Conservation (phyloP, 2,797 vertebrate species). For the Enteromius thamalakanensis region DNA sequence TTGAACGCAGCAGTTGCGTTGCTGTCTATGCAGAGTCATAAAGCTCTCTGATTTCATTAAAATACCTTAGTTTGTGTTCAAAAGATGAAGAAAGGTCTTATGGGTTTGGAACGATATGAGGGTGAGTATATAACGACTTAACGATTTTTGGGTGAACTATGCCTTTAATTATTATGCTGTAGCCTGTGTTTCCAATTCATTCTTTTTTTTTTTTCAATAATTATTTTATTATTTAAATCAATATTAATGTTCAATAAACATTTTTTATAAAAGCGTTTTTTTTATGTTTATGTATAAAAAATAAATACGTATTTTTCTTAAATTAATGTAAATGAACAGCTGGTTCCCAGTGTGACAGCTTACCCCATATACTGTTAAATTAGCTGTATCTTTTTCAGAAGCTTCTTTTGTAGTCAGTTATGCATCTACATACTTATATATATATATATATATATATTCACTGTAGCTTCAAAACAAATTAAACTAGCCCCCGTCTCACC, state of each 20-base stretch:
- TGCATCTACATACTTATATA: neutral
- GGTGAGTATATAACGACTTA: neutral
- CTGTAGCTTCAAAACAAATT: neutral
- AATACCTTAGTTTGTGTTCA: neutral
- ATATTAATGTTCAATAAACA: neutral
- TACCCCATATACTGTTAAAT: constrained; percentile 4
- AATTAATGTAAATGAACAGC: neutral
- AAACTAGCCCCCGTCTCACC: neutral
- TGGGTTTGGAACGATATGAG: neutral
- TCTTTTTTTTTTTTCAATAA: neutral
- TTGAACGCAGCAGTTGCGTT: neutral
- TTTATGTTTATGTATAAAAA: neutral
- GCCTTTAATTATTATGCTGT: neutral
- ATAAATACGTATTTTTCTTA: neutral
- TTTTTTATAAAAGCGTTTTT: neutral
- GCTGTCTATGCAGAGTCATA: neutral
- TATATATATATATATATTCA: neutral
- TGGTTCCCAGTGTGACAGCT: neutral
- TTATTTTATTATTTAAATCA: neutral
- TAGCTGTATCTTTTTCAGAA: neutral
- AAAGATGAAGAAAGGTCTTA: neutral
- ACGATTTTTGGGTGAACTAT: neutral
- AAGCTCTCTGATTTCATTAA: neutral
- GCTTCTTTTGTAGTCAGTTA: neutral
- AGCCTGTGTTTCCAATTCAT: neutral